Conservation (phyloP, 2,113 vertebrate genomes). For the Neogale vison region DNA sequence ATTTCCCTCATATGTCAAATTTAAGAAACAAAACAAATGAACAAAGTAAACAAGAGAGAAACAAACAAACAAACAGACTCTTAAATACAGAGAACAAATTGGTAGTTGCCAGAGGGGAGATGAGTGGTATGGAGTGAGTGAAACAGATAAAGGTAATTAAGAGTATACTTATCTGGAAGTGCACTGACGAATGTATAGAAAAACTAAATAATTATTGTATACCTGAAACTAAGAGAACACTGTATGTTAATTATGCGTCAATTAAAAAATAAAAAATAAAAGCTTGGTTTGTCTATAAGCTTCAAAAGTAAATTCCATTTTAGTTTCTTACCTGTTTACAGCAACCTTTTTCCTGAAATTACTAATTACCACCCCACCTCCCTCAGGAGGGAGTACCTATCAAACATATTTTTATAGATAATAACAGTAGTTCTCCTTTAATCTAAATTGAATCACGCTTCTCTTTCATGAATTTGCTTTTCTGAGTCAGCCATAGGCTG, state of each 20-base stretch:
- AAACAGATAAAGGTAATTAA: not conserved
- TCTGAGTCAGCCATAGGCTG: not conserved
- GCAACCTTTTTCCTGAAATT: not conserved
- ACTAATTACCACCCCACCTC: not conserved
- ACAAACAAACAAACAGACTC: not conserved
- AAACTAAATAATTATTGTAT: not conserved
- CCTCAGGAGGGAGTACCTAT: not conserved
- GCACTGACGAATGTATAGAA: not conserved
- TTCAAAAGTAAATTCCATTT: not conserved
- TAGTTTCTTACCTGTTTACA: not conserved
- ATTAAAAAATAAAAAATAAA: not conserved
- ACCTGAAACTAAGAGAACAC: not conserved
- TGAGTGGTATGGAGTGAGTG: not conserved
- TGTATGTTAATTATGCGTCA: not conserved
- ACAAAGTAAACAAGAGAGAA: not conserved
- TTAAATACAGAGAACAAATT: not conserved
- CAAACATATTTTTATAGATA: not conserved
- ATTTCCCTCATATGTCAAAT: not conserved
- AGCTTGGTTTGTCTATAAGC: not conserved
- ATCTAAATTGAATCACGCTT: constrained; percentile 19
- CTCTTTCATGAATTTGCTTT: not conserved
- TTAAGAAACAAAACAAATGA: not conserved
- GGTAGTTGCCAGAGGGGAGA: not conserved
- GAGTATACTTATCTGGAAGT: not conserved
- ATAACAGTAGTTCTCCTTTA: not conserved